A percentile compares a stretch with the other conserved stretches of the same genome.
Evolutionary conservation across 2,113 vertebrate species (phyloP).

Genomic region (Pseudorhombus dupliciocellatus): DNA sequence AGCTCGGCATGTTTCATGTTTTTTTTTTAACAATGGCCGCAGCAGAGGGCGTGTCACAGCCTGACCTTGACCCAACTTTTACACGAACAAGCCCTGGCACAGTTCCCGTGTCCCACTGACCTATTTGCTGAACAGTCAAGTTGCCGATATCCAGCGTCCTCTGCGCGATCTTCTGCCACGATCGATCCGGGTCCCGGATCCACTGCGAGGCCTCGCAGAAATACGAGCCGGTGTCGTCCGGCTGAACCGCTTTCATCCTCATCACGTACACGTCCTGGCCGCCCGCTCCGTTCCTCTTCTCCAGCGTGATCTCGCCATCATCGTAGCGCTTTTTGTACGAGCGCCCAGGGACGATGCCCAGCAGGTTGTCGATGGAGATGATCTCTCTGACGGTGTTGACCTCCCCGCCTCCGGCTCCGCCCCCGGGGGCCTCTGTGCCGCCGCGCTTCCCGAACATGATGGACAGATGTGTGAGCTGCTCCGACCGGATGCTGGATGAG

Average conservation of each 20-base stretch:
- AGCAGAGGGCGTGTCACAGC: not conserved
- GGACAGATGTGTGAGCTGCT: conserved; percentile 87
- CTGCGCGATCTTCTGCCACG: conserved; percentile 87
- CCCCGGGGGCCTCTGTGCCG: not conserved
- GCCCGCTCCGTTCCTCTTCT: conserved; percentile 79
- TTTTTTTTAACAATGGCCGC: not conserved
- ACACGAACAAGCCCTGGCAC: not conserved
- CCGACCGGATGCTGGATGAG: conserved; percentile 76
- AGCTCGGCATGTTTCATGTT: not conserved
- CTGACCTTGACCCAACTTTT: not conserved
- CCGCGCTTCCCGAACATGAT: conserved; percentile 83
- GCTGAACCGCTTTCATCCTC: conserved; percentile 79
- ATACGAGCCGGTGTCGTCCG: conserved; percentile 83
- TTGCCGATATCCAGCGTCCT: conserved; percentile 86
- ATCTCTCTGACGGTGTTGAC: conserved; percentile 80
- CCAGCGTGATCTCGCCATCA: conserved; percentile 81
- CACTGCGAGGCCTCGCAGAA: conserved; percentile 87
- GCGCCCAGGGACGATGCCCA: conserved; percentile 74
- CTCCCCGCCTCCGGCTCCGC: conserved; percentile 56
- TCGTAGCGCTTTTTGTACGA: conserved; percentile 79
- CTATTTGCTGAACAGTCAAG: conserved; percentile 83
- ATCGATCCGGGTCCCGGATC: conserved; percentile 86
- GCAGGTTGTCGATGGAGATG: conserved; percentile 80
- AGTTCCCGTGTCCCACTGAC: conserved; percentile 72
- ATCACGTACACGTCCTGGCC: conserved; percentile 81